Percentiles rank a stretch among this genome's conserved stretches.
These are phyloP conservation scores for Onychorhynchus coronatus DNA, from an alignment of 2,113 vertebrate genomes.

Conservation along the genomic window DNA sequence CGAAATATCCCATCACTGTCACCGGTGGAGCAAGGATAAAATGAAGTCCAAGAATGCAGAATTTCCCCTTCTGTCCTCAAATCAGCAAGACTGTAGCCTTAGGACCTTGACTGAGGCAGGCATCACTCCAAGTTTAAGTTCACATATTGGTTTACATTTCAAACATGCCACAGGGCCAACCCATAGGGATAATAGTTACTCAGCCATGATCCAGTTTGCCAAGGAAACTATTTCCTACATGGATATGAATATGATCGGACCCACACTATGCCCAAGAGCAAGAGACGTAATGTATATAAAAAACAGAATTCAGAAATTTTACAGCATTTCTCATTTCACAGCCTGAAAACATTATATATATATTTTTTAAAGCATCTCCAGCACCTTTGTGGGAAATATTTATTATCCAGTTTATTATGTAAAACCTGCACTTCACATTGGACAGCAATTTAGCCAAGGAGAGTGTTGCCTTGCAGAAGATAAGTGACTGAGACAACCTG, in stretches of 20 bases:
- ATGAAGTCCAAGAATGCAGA: neutral
- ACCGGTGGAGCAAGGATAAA: neutral
- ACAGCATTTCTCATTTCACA: neutral
- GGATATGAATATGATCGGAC: neutral
- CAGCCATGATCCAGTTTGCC: neutral
- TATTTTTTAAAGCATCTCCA: neutral
- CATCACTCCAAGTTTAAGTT: neutral
- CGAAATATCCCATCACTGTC: neutral
- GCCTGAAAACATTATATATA: neutral
- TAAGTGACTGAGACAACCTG: neutral
- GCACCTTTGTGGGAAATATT: neutral
- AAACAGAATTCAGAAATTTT: neutral
- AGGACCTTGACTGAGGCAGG: neutral
- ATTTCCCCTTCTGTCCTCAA: neutral
- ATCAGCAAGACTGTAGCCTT: neutral
- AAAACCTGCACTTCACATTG: neutral
- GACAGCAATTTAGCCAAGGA: conserved; percentile 10
- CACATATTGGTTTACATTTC: neutral
- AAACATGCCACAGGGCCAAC: neutral
- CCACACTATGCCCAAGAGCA: neutral
- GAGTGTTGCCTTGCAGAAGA: neutral
- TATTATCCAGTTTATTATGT: neutral
- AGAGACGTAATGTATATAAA: neutral
- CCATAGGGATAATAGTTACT: neutral
- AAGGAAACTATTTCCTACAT: neutral